Conservation (phyloP, 1,140 invertebrate genomes). For the Scaptomyza pallida region DNA sequence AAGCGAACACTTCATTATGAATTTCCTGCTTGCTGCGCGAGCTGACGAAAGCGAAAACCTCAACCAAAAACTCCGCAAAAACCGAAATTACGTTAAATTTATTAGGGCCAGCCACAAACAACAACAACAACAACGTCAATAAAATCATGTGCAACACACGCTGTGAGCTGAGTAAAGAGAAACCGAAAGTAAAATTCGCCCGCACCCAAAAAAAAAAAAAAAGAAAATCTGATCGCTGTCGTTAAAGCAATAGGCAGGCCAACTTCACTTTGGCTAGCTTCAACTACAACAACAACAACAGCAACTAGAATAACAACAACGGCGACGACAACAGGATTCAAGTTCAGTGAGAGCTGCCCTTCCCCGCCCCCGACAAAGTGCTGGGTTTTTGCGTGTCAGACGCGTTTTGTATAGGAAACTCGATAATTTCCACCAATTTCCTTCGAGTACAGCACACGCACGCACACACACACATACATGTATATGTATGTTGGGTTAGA, state of each 20-base stretch:
- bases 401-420: slow-evolving; percentile 82
- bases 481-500: slow-evolving; percentile 7
- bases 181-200: neutral
- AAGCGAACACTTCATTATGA: slow-evolving; percentile 80
- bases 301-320: slow-evolving; percentile 4
- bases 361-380: neutral
- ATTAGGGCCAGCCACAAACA: slow-evolving; percentile 59
- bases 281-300: slow-evolving; percentile 20
- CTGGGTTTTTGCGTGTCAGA: slow-evolving; percentile 71
- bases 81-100: slow-evolving; percentile 78
- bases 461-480: slow-evolving; percentile 17
- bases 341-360: slow-evolving; percentile 19
- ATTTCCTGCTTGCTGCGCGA: slow-evolving; percentile 63
- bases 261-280: slow-evolving; percentile 11
- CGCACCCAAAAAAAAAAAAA: slow-evolving; percentile 33
- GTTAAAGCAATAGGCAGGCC: slow-evolving; percentile 52
- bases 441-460: slow-evolving; percentile 43
- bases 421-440: slow-evolving; percentile 82
- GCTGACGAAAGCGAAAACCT: slow-evolving; percentile 41
- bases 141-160: slow-evolving; percentile 28
- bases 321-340: slow-evolving; percentile 10
- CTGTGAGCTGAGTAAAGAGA: neutral
- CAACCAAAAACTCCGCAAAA: too few relatives aligned
- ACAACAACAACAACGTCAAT: slow-evolving; percentile 9
- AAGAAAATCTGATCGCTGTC: slow-evolving; percentile 67